Percentiles rank a stretch among this genome's conserved stretches.
These are phyloP conservation scores for Papilio dardanus DNA, from an alignment of 1,140 invertebrate genomes.

Conservation along the genomic window DNA sequence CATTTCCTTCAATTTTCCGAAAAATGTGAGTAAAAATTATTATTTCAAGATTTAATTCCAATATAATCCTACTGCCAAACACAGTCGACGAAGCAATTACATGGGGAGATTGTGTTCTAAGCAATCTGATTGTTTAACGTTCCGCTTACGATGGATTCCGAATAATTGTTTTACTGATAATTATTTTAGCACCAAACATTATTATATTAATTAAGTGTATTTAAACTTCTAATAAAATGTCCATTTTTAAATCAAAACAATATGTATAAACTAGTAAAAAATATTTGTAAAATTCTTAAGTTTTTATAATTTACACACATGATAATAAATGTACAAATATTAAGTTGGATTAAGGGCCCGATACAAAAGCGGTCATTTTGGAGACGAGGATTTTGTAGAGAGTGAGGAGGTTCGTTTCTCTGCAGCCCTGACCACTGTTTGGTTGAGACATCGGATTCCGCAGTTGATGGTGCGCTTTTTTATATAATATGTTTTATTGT, in stretches of 20 bases:
- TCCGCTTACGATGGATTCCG: background rate
- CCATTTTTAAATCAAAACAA: no score
- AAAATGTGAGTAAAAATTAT: background rate
- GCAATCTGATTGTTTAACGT: conserved; percentile 22
- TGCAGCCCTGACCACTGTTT: no score
- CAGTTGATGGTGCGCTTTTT: no score
- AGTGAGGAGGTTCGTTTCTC: no score
- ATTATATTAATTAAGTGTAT: background rate
- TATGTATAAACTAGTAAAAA: background rate
- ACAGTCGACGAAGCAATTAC: conserved; percentile 14
- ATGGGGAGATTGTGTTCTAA: conserved; percentile 15
- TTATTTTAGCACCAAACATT: background rate
- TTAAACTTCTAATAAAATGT: background rate
- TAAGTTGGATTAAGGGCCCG: no score
- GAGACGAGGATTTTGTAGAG: no score
- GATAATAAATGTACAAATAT: no score
- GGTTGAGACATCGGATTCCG: no score
- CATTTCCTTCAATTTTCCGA: background rate
- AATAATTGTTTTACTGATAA: background rate
- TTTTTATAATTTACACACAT: no score
- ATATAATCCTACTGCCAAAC: conserved; percentile 1
- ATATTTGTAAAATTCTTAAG: no score
- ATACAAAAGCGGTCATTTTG: no score
- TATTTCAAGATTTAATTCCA: background rate
- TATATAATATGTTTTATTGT: no score